Evolutionary conservation across 2,888 invertebrate genomes (phyloP).

Genomic region (Apotomis betuletana): DNA sequence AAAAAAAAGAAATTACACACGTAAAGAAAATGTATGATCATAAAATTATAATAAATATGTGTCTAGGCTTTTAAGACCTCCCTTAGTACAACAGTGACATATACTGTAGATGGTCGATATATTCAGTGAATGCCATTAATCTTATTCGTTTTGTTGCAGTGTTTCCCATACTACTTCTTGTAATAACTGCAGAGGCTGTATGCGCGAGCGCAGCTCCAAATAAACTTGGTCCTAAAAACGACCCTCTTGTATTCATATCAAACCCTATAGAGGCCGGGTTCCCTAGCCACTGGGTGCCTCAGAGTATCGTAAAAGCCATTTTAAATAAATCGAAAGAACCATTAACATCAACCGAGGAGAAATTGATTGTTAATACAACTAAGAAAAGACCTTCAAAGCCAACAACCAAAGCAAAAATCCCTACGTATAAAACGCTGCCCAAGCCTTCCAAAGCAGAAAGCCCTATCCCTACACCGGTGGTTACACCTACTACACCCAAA

Average conservation of each 20-base stretch:
- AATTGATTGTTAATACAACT: not conserved
- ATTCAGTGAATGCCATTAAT: not conserved
- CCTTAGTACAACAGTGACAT: too few relatives aligned
- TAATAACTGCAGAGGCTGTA: not conserved
- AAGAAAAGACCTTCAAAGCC: not conserved
- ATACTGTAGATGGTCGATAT: not conserved
- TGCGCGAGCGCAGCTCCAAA: conserved; percentile 29
- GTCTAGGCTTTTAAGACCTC: too few relatives aligned
- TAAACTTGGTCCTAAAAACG: conserved; percentile 49
- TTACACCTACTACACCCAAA: not conserved
- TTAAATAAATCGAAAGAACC: conserved; percentile 41
- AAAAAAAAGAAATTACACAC: too few relatives aligned
- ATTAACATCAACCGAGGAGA: conserved; percentile 4
- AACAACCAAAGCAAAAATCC: not conserved
- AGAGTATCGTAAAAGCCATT: conserved; percentile 55
- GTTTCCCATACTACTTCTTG: conserved; percentile 11
- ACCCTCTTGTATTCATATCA: conserved; percentile 58
- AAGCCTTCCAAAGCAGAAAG: conserved; percentile 6
- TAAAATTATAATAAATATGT: too few relatives aligned
- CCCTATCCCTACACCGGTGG: conserved; percentile 4
- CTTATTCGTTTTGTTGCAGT: conserved; percentile 21
- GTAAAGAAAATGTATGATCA: too few relatives aligned
- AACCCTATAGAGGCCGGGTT: conserved; percentile 63
- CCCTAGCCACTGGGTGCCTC: conserved; percentile 65
- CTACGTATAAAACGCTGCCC: conserved; percentile 24